A percentile compares a stretch with the other conserved stretches of the same genome.
Evolutionary conservation across 2,797 vertebrate genomes (phyloP).

Genomic region (Crypturellus tataupa): DNA sequence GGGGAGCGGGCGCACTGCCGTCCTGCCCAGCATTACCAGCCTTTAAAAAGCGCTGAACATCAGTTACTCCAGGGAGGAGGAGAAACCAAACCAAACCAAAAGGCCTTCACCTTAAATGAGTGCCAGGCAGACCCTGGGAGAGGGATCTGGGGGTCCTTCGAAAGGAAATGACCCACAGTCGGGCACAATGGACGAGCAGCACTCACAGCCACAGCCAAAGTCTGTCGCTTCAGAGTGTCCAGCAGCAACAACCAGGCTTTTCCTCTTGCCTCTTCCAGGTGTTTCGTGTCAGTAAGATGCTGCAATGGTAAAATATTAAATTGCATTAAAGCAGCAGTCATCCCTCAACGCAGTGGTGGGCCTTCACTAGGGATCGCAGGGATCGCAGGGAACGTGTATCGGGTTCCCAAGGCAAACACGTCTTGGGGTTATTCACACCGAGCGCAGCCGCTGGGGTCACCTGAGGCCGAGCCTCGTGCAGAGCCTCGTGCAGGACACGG

Average conservation of each 20-base stretch:
- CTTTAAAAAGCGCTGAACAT: neutral
- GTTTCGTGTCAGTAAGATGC: neutral
- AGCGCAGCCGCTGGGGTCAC: neutral
- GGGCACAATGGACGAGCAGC: neutral
- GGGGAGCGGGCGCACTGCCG: neutral
- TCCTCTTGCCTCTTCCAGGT: neutral
- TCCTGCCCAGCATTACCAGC: neutral
- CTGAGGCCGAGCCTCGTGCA: accelerated
- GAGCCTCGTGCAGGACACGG: accelerated
- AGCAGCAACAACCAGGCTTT: neutral
- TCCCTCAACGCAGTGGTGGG: neutral
- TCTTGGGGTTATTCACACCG: neutral
- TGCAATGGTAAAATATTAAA: neutral
- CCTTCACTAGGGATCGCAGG: neutral
- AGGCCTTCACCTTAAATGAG: constrained; percentile 1
- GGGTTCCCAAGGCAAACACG: neutral
- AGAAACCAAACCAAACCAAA: neutral
- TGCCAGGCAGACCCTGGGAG: neutral
- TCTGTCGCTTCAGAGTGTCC: neutral
- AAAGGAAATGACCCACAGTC: neutral
- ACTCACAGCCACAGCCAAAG: accelerated
- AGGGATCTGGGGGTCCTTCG: neutral
- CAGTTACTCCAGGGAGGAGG: neutral
- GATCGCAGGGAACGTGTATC: neutral
- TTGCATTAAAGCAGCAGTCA: neutral